Evolutionary conservation across 2,797 vertebrate species (phyloP), one percentile per base, ranked within the genome.

Genomic region (Neosalanx taihuensis): DNA sequence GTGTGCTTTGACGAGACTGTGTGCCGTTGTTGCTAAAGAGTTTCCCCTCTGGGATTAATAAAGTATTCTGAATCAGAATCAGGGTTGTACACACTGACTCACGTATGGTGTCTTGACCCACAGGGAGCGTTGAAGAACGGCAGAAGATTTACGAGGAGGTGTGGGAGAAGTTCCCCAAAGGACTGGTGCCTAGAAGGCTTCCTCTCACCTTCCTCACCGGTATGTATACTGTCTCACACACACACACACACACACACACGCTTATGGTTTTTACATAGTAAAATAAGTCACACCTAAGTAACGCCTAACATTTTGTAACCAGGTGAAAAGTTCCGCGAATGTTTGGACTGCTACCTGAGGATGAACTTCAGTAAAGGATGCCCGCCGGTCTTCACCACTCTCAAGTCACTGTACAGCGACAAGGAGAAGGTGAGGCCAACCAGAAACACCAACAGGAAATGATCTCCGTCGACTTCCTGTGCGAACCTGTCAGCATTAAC

Each of bases 281-380:
- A 59, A 26, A 59, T 1, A 58, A 58, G 35, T 46, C 20, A 41
- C 18, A 10, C 1, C 5, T 64, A 6, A 66, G 4, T 46, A 46
- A 41, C 33, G 12, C 18, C n/a, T 64, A 6, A 69, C 72, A 60
- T 77, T 23, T 64, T 68, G 10, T 73, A 71, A 67, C 64, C 74
- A 97, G 96, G 95, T 86, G 95, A 95, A 78, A 95, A 93, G 85
- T 96, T 97, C 88, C 90, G 92, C 83, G 94, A 95, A 76, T 96
- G 95, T 89, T 89, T 97, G 91, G 96, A 97, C 92, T 94, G 92
- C 76, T 97, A 96, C 87, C 92, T 97, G 85, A 94, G 95, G 90
- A 95, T 96, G 93, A 97, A 97, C 91, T 96, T 97, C 89, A 96
- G 94, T 84, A 97, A 97, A 87, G 96, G 96, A 72, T 96, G 95